phyloP scores from a whole-genome alignment of 2,797 vertebrate genomes.

The Melanogrammus aeglefinus region DNA sequence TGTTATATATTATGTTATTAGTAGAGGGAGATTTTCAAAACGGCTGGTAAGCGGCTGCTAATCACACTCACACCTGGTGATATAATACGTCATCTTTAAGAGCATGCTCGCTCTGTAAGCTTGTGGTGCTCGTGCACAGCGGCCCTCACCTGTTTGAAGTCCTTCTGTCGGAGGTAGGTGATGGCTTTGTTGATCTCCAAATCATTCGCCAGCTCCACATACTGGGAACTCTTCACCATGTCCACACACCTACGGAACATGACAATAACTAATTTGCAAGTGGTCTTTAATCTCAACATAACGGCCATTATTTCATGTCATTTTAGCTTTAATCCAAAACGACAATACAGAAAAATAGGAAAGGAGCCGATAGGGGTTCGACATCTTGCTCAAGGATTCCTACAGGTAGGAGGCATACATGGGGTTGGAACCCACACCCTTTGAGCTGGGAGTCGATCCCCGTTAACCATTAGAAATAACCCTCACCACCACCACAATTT shows the following conservation, averaged over 20 bases:
- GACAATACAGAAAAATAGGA: neutral
- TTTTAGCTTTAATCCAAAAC: neutral
- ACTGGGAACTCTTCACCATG: slow-evolving; percentile 89
- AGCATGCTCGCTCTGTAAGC: neutral
- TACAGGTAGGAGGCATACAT: neutral
- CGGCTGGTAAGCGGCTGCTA: too few species aligned
- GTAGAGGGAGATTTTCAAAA: too few species aligned
- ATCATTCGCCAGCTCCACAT: slow-evolving; percentile 93
- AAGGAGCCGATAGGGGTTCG: neutral
- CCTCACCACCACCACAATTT: too few species aligned
- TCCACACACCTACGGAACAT: slow-evolving; percentile 89
- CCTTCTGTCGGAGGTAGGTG: slow-evolving; percentile 89
- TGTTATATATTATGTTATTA: too few species aligned
- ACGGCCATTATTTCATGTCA: neutral
- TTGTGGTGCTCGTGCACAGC: neutral
- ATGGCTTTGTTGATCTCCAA: slow-evolving; percentile 98
- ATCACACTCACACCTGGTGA: too few species aligned
- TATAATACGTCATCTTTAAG: too few species aligned
- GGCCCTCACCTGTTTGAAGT: slow-evolving; percentile 88
- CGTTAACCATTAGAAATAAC: neutral
- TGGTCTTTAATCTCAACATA: neutral
- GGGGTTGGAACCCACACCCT: too few species aligned
- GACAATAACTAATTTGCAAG: neutral
- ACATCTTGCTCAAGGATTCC: neutral
- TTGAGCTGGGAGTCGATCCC: neutral